A percentile compares a stretch with the other conserved stretches of the same genome.
phyloP scores from a whole-genome alignment of 92 coral and sea anemone species.

The Scolanthus callimorphus region DNA sequence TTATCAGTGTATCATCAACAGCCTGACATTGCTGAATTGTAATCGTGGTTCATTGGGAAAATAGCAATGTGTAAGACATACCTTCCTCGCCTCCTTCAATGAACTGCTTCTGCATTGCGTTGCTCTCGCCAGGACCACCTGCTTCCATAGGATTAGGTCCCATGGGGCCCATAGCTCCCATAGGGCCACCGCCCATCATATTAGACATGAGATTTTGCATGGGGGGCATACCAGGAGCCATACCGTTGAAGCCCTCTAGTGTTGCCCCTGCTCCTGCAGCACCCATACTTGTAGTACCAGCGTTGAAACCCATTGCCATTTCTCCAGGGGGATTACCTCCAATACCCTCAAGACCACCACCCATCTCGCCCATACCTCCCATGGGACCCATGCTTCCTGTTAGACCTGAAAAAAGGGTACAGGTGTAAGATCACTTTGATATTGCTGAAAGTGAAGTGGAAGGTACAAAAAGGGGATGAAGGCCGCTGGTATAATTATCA shows the following conservation, averaged over 20 bases:
- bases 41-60: no score
- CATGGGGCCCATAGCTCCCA: constrained; percentile 37
- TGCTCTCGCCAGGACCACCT: constrained; percentile 52
- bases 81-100: constrained; percentile 77
- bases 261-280: constrained; percentile 17
- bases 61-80: no score
- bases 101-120: constrained; percentile 73
- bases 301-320: constrained; percentile 14
- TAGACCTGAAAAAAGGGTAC: no score
- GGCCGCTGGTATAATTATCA: no score
- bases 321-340: neutral
- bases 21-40: no score
- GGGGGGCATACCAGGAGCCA: constrained; percentile 51
- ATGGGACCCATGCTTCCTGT: constrained; percentile 17
- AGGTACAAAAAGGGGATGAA: no score
- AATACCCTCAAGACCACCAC: neutral
- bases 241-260: constrained; percentile 21
- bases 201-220: constrained; percentile 36
- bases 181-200: constrained; percentile 45
- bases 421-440: no score
- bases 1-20: no score
- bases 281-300: constrained; percentile 4
- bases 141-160: neutral
- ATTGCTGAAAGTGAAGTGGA: no score
- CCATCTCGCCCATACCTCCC: constrained; percentile 23